A percentile compares a stretch with the other conserved stretches of the same genome.
Conservation (phyloP, 2,888 invertebrate species). For the Patella depressa region DNA sequence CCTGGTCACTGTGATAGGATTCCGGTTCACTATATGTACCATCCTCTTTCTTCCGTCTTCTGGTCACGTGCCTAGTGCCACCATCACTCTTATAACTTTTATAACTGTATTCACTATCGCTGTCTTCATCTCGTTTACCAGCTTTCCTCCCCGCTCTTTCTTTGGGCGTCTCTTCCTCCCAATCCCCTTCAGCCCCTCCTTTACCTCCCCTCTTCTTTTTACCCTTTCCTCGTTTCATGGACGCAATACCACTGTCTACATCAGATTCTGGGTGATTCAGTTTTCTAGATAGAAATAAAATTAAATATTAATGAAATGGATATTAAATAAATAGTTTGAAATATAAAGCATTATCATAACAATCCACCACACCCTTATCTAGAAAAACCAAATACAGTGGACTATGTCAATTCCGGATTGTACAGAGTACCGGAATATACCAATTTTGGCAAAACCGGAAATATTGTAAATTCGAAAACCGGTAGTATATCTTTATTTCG, state of each 20-base stretch:
- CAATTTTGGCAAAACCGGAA: too few relatives aligned
- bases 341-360: too few relatives aligned
- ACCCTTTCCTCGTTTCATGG: constrained; percentile 50
- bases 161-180: constrained; percentile 47
- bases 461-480: too few relatives aligned
- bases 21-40: constrained; percentile 64
- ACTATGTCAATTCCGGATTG: too few relatives aligned
- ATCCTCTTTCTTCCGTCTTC: constrained; percentile 61
- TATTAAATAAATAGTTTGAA: too few relatives aligned
- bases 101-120: constrained; percentile 69
- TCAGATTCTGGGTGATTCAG: constrained; percentile 57
- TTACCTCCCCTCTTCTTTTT: constrained; percentile 46
- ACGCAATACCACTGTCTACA: constrained; percentile 56
- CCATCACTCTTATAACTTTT: constrained; percentile 66
- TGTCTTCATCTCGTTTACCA: constrained; percentile 61
- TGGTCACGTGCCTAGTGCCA: constrained; percentile 64
- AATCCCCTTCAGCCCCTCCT: constrained; percentile 29
- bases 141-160: constrained; percentile 52
- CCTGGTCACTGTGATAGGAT: constrained; percentile 66
- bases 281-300: constrained; percentile 47
- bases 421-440: too few relatives aligned
- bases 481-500: too few relatives aligned
- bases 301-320: not conserved
- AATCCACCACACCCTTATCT: too few relatives aligned
- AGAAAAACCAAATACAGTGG: too few relatives aligned